Base-by-base conservation (phyloP, 2,888 invertebrate species). In the Epinotia brunnichana region DNA sequence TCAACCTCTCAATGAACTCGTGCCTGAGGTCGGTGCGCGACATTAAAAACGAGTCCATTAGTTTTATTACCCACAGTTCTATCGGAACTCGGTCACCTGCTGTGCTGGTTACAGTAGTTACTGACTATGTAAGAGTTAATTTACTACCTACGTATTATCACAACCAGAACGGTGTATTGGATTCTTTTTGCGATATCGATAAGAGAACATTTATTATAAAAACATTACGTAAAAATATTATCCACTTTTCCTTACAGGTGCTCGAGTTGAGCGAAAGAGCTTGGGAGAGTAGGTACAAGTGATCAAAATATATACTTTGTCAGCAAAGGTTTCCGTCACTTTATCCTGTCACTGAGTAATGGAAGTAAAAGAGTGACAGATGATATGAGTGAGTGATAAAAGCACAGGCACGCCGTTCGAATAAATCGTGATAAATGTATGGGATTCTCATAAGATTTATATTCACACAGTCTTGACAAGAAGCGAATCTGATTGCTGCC, bases 41-140 rank as follows among this genome's bases (percentile, higher is more conserved):
- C 69, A 69, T 69, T 69, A 60, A 53, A 51, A 48, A 44, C 39
- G 21, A 54, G 35, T 48, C 59, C 59, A 68, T 60, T 69, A 39
- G 51, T 51, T 13, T 11, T 68, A 67, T 44, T 57, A 24, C 5
- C 4, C 17, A 44, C 24, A n/a, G 13, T 35, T 11, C 29, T 48
- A 39, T 19, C 10, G 5, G 44, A 44, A 68, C 29, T 29, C 35
- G 59, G 51, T 48, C 68, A 29, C 10, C 48, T 48, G 68, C 59
- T 13, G 44, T 48, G 13, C n/a, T 48, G 3, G 41, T 41, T 11
- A 11, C 10, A 11, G 13, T 41, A 29, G 29, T 29, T 24, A n/a
- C 21, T 24, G 3, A 13, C 13, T 3, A 13, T 15, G 13, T 0
- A 3, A 2, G 44, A 4, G 4, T 13, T 44, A 44, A 13, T 44